Evolutionary conservation across 2,888 invertebrate genomes (phyloP).

Genomic region (Abrostola tripartita): DNA sequence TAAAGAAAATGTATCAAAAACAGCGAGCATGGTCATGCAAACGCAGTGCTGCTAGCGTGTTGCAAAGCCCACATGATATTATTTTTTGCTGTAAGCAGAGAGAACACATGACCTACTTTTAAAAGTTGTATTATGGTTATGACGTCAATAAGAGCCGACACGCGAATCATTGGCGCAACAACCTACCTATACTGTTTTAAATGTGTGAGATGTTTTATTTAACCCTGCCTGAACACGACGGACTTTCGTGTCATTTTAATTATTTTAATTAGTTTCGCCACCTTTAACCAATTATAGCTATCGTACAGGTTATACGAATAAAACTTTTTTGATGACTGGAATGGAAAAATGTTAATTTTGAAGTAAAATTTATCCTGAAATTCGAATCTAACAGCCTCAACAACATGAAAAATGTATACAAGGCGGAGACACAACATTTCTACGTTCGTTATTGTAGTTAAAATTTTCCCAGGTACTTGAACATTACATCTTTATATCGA

Average conservation of each 20-base stretch:
- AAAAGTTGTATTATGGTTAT: conserved; percentile 74
- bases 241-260: conserved; percentile 26
- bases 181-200: conserved; percentile 24
- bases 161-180: conserved; percentile 60
- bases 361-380: too few species aligned
- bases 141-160: conserved; percentile 76
- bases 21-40: conserved; percentile 47
- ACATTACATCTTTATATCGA: not conserved
- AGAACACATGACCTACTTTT: conserved; percentile 83
- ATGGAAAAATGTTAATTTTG: too few species aligned
- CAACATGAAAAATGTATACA: too few species aligned
- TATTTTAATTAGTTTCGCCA: conserved; percentile 26
- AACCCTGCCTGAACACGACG: conserved; percentile 10
- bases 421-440: too few species aligned
- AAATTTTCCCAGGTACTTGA: too few species aligned
- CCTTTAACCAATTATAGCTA: not conserved
- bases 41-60: conserved; percentile 63
- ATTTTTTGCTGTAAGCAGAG: conserved; percentile 71
- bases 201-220: conserved; percentile 35
- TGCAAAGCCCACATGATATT: conserved; percentile 72
- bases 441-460: too few species aligned
- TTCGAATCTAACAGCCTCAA: too few species aligned
- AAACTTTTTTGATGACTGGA: too few species aligned
- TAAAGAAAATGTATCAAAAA: conserved; percentile 52
- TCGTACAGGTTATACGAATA: not conserved